Evolutionary conservation across 2,113 vertebrate species (phyloP).

Genomic region (Sylvietta virens): DNA sequence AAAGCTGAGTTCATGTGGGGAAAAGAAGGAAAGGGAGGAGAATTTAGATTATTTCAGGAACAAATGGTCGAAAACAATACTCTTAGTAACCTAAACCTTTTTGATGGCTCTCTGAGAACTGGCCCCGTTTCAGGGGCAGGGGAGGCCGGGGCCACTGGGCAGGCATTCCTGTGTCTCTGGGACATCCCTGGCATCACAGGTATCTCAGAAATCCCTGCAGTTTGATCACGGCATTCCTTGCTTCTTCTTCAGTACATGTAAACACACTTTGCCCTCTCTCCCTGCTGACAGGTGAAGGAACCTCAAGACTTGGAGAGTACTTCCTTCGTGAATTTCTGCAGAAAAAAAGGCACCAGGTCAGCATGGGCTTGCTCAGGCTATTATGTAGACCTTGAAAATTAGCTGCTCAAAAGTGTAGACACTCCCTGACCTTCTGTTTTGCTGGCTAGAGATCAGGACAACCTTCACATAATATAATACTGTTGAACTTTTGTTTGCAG

Average conservation of each 20-base stretch:
- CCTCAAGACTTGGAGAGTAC: not conserved
- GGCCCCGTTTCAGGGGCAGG: not conserved
- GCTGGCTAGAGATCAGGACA: not conserved
- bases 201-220: not conserved
- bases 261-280: not conserved
- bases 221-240: not conserved
- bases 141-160: not conserved
- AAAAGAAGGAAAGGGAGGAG: slow-evolving; percentile 52
- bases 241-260: not conserved
- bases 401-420: not conserved
- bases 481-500: slow-evolving; percentile 43
- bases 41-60: slow-evolving; percentile 33
- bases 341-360: not conserved
- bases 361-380: not conserved
- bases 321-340: not conserved
- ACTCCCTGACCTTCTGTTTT: slow-evolving; percentile 24
- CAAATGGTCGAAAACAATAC: slow-evolving; percentile 16
- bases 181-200: not conserved
- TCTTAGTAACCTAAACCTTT: not conserved
- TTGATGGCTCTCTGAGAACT: not conserved
- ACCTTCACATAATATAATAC: slow-evolving; percentile 14
- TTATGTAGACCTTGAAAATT: not conserved
- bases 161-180: not conserved
- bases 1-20: not conserved
- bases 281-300: not conserved